Evolutionary conservation across 2,113 vertebrate genomes (phyloP), one percentile per base, ranked within the genome.

Genomic region (Gavialis gangeticus): DNA sequence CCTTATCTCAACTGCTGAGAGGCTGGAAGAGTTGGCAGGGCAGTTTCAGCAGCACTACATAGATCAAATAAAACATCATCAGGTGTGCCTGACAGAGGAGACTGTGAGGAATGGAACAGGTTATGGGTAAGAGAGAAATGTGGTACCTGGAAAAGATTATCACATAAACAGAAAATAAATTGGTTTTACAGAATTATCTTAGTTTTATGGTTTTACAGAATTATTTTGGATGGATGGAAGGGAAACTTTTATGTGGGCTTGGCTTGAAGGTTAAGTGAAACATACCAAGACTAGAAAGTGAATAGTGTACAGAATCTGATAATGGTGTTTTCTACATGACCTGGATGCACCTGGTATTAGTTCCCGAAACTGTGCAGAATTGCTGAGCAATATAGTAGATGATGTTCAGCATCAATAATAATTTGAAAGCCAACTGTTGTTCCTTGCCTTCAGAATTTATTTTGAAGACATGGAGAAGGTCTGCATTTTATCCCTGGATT

Each of bases 121-220:
- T 19, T 60, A 55, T 27, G 79, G 55, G 87, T 22, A n/a, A 17
- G 25, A 77, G 82, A 84, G 25, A 64, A 19, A 58, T 83, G 76
- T 79, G 78, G 24, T 57, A 69, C 6, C 8, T 62, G 9, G 60
- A 87, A 88, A 85, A 59, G 76, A 27, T 71, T 82, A 28, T 81
- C 73, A 10, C 25, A 82, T 34, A 21, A 87, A 78, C 73, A 0
- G 82, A 79, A 96, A 96, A 89, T 89, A 93, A 94, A 78, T 28
- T 17, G 67, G 16, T 12, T 34, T 58, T 73, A 56, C 16, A 34
- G 92, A 87, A 66, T 57, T 57, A 79, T 25, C 83, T 83, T 77
- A 83, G 67, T 67, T 59, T 63, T 87, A 63, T 64, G 46, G 57
- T n/a, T 92, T 94, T 84, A 27, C 58, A 64, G 82, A 73, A 18